These are phyloP conservation scores for Alauda arvensis DNA, from an alignment of 2,797 vertebrate species.

Conservation along the genomic window DNA sequence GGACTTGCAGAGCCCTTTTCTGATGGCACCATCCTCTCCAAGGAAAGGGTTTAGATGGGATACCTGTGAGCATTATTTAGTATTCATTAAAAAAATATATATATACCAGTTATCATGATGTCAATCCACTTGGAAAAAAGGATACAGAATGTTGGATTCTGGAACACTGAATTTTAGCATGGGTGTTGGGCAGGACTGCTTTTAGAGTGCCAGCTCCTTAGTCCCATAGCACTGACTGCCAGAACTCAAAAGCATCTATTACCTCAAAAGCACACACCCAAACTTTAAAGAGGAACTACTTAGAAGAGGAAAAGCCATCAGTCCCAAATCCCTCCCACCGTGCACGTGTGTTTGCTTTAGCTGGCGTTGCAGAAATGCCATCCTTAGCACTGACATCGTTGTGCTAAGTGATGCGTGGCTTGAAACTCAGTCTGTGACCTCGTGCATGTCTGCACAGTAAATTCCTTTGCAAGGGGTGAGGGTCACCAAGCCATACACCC, in stretches of 20 bases:
- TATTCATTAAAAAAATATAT: not conserved
- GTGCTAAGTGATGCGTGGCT: not conserved
- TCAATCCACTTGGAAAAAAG: not conserved
- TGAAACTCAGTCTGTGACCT: not conserved
- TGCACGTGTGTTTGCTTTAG: not conserved
- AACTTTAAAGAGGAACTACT: not conserved
- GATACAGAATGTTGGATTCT: not conserved
- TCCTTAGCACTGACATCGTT: not conserved
- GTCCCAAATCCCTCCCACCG: not conserved
- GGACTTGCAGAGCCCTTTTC: not conserved
- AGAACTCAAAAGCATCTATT: not conserved
- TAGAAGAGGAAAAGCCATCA: not conserved
- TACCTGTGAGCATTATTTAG: not conserved
- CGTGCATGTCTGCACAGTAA: accelerated
- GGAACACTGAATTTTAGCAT: not conserved
- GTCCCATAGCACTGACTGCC: not conserved
- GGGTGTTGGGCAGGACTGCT: not conserved
- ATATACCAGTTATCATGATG: not conserved
- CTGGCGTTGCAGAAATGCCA: not conserved
- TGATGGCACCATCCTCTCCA: not conserved
- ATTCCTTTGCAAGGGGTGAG: not conserved
- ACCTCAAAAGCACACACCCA: not conserved
- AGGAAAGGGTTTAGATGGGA: not conserved
- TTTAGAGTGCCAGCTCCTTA: not conserved
- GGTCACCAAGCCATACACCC: not conserved